Base-by-base conservation (phyloP, 2,113 vertebrate species). In the Tor tambroides region DNA sequence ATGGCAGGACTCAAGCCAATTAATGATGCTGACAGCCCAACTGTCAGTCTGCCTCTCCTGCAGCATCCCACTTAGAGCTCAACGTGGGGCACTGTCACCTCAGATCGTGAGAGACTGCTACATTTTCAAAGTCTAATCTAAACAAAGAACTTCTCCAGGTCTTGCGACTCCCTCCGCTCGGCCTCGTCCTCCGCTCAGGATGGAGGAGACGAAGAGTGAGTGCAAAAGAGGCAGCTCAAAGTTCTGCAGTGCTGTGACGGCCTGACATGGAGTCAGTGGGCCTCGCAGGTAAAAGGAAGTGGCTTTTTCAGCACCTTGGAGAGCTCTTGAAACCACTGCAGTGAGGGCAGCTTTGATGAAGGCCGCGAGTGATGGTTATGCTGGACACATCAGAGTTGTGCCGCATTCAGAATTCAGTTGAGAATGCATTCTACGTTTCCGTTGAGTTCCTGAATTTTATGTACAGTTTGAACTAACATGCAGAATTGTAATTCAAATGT, bases 41-140 rank as follows among this genome's bases (percentile, higher is more conserved):
- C 63, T 86, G 85, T 86, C 85, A 74, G 85, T 80, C 87, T 26
- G 41, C n/a, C 54, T 54, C 65, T 54, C n/a, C 78, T 43, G 38
- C 59, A 41, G 54, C 49, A 82, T 43, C 79, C 83, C 86, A 81
- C 76, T 79, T 46, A 84, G 82, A 83, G 82, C 84, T 83, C 85
- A n/a, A 43, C 8, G 32, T 54, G 15, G 43, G 79, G 65, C 21
- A 79, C 59, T n/a, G n/a, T n/a, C n/a, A n/a, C n/a, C n/a, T n/a
- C n/a, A n/a, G n/a, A n/a, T n/a, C n/a, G n/a, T n/a, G n/a, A n/a
- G 79, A 84, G 83, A 87, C 83, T 84, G 79, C 85, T 74, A 77
- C 79, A 85, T 83, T 90, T 90, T 90, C 86, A 89, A 85, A 90
- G 87, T 83, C 86, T 90, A 90, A 90, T 89, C 88, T 87, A 90